These are phyloP conservation scores for Ridgeia piscesae DNA, from an alignment of 1,140 invertebrate species.

Conservation along the genomic window DNA sequence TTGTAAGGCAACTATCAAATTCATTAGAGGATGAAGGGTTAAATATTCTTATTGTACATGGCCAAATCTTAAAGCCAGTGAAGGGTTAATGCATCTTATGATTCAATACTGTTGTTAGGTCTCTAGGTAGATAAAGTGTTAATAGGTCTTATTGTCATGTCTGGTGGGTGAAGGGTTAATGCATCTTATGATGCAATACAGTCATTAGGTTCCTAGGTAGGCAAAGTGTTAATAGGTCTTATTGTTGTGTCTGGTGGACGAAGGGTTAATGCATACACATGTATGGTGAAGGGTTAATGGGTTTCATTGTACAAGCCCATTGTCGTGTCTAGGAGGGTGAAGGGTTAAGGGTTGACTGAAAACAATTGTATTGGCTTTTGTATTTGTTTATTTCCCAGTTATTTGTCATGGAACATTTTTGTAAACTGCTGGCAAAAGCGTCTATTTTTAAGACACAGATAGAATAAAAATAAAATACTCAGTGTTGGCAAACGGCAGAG, in stretches of 20 bases:
- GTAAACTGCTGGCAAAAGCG: too few species aligned
- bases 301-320: too few species aligned
- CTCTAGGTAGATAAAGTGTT: not conserved
- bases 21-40: not conserved
- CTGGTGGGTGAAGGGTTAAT: too few species aligned
- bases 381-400: not conserved
- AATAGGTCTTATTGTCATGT: not conserved
- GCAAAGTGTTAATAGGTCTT: not conserved
- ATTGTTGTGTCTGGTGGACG: too few species aligned
- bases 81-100: too few species aligned
- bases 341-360: too few species aligned
- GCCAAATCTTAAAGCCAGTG: too few species aligned
- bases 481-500: not conserved
- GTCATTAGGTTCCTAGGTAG: not conserved
- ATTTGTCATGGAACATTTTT: not conserved
- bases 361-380: not conserved
- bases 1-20: not conserved
- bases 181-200: too few species aligned
- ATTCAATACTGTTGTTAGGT: constrained; percentile 52
- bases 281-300: too few species aligned
- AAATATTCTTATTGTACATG: not conserved
- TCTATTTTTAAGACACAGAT: not conserved
- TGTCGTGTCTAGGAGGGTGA: not conserved
- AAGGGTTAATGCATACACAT: too few species aligned
- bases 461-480: not conserved